These are phyloP conservation scores for Dinoponera quadriceps DNA, from an alignment of 1,140 invertebrate species.

Conservation along the genomic window DNA sequence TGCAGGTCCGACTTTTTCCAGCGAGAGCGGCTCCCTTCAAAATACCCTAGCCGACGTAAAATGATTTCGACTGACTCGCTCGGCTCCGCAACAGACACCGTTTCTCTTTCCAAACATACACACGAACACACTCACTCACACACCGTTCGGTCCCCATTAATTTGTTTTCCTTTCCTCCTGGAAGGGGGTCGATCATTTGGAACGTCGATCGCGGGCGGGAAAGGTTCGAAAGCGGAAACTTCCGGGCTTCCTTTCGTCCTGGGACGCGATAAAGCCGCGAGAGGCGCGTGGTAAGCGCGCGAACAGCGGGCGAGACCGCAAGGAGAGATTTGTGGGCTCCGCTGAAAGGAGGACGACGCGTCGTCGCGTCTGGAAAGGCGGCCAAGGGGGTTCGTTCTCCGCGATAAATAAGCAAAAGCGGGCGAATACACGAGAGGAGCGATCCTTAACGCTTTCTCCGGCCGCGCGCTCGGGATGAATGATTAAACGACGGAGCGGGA, in stretches of 20 bases:
- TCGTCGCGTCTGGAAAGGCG: neutral
- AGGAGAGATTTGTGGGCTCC: neutral
- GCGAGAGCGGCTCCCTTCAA: slow-evolving; percentile 7
- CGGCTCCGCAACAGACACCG: neutral
- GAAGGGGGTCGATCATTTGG: slow-evolving; percentile 45
- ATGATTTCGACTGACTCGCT: slow-evolving; percentile 29
- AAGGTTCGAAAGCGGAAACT: slow-evolving; percentile 51
- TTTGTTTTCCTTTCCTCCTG: slow-evolving; percentile 57
- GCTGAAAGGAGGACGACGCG: slow-evolving; percentile 19
- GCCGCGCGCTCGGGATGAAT: neutral
- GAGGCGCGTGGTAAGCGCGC: slow-evolving; percentile 1
- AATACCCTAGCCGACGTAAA: slow-evolving; percentile 53
- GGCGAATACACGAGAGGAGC: neutral
- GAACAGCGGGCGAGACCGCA: too few relatives aligned
- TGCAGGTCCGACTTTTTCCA: slow-evolving; percentile 44
- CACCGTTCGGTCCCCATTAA: slow-evolving; percentile 58
- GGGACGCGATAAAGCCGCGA: slow-evolving; percentile 6
- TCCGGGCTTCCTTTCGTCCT: slow-evolving; percentile 28
- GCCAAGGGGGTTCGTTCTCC: slow-evolving; percentile 8
- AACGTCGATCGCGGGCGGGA: slow-evolving; percentile 21
- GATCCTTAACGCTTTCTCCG: neutral
- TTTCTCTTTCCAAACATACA: neutral
- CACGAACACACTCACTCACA: slow-evolving; percentile 16
- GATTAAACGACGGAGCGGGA: neutral
- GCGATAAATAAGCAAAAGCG: slow-evolving; percentile 38